Evolutionary conservation across 2,113 vertebrate species (phyloP), one percentile per base, ranked within the genome.

Genomic region (Lanius collurio): DNA sequence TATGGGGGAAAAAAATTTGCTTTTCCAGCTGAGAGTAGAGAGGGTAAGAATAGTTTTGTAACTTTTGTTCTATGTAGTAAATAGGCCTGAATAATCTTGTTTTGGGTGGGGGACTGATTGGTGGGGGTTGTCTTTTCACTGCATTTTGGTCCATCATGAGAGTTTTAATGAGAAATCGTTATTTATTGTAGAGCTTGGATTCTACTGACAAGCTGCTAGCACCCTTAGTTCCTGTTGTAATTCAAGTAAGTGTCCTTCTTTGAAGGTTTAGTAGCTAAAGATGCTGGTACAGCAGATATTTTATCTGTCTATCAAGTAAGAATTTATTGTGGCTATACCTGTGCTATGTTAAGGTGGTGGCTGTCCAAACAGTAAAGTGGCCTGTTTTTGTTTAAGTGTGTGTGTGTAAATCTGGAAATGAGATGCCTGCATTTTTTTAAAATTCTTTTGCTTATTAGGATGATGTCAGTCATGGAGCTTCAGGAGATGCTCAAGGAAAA

Each of bases 161-260:
- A 37, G 64, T 81, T 84, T 76, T 94, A 23, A 86, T 79, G 77
- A 95, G 75, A 93, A 93, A 44, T 52, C 39, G 39, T 82, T 84
- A 79, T 84, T 83, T 41, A 62, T 97, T 96, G 23, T 62, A 99
- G 98, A 97, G 59, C 65, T 97, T 99, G 84, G 98, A 98, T 94
- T 98, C 98, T 56, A 98, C 98, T 77, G 98, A 99, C 79, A 98
- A 98, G 83, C 96, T 99, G 27, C 95, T 98, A 39, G 97, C 97
- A 90, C 97, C 98, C 0, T 96, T 98, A 81, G 83, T 97, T 94
- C 94, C 97, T 94, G 81, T 97, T 53, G 62, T 75, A 90, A 79
- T 93, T 92, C 70, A 91, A 87, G 97, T 99, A 96, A 98, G 97
- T 87, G 55, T 60, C 55, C 50, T 68, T 35, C 56, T 67, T 90